Conservation (phyloP, 92 coral and sea anemone genomes). For the Pocillopora grandis region DNA sequence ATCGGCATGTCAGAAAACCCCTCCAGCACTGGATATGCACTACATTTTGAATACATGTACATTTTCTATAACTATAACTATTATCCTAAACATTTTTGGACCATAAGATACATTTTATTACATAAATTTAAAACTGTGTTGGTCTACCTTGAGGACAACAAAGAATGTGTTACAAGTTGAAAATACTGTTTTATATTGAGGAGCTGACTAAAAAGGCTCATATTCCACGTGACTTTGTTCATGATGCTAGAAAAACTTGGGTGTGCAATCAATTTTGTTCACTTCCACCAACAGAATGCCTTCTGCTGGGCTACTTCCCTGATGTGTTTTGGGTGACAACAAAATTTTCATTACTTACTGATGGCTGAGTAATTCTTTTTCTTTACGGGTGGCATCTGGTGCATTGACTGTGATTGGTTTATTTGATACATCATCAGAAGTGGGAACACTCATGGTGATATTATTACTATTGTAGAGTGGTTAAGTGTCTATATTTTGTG, state of each 20-base stretch:
- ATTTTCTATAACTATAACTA: too few relatives aligned
- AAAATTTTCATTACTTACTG: neutral
- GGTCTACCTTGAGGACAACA: conserved; percentile 49
- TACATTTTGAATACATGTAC: too few relatives aligned
- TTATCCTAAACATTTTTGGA: neutral
- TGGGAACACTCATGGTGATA: conserved; percentile 60
- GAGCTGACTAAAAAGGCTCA: conserved; percentile 58
- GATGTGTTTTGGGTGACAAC: neutral
- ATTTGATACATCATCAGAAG: conserved; percentile 72
- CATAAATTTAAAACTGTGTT: too few relatives aligned
- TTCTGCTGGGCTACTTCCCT: too few relatives aligned
- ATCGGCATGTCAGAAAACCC: too few relatives aligned
- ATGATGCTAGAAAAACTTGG: conserved; percentile 91
- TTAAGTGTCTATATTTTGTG: neutral
- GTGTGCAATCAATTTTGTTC: conserved; percentile 27
- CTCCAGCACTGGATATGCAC: too few relatives aligned
- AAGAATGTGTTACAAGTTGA: conserved; percentile 79
- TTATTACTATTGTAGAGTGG: neutral
- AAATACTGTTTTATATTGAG: conserved; percentile 77
- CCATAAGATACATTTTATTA: too few relatives aligned
- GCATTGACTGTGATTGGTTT: conserved; percentile 84
- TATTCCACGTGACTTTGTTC: conserved; percentile 74
- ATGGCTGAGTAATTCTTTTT: neutral
- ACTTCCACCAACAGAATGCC: neutral
- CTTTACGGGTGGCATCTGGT: conserved; percentile 76